A percentile compares a stretch with the other conserved stretches of the same genome.
Evolutionary conservation across 2,797 vertebrate species (phyloP).

Genomic region (Pelobates cultripes): DNA sequence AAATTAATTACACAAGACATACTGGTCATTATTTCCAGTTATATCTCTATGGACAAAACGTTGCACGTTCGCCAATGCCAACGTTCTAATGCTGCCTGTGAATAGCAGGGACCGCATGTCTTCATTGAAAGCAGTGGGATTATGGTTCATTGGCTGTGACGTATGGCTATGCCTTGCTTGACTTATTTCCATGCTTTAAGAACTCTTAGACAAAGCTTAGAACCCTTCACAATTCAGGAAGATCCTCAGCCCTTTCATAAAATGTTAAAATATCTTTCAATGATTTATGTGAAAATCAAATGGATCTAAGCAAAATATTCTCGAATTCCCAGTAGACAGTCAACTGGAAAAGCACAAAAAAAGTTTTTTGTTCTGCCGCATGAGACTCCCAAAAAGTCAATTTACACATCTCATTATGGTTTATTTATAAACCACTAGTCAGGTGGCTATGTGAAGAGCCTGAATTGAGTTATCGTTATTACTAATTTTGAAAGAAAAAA

Average conservation of each 20-base stretch:
- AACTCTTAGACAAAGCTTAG: slow-evolving; percentile 33
- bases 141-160: slow-evolving; percentile 41
- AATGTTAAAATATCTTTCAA: slow-evolving; percentile 25
- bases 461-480: too few relatives aligned
- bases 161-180: slow-evolving; percentile 43
- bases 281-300: slow-evolving; percentile 48
- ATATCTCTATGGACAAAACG: too few relatives aligned
- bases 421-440: too few relatives aligned
- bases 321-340: slow-evolving; percentile 20
- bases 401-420: too few relatives aligned
- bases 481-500: too few relatives aligned
- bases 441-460: too few relatives aligned
- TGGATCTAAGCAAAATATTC: slow-evolving; percentile 37
- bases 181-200: slow-evolving; percentile 50
- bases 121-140: slow-evolving; percentile 14
- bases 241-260: slow-evolving; percentile 26
- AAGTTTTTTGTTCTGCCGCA: neutral
- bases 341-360: slow-evolving; percentile 43
- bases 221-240: slow-evolving; percentile 40
- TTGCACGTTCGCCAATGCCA: slow-evolving; percentile 24
- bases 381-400: too few relatives aligned
- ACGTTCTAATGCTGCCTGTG: neutral
- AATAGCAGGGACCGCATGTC: slow-evolving; percentile 6
- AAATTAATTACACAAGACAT: neutral
- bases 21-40: neutral